Evolutionary conservation across 2,113 vertebrate genomes (phyloP).

Genomic region (Myotis brandtii): DNA sequence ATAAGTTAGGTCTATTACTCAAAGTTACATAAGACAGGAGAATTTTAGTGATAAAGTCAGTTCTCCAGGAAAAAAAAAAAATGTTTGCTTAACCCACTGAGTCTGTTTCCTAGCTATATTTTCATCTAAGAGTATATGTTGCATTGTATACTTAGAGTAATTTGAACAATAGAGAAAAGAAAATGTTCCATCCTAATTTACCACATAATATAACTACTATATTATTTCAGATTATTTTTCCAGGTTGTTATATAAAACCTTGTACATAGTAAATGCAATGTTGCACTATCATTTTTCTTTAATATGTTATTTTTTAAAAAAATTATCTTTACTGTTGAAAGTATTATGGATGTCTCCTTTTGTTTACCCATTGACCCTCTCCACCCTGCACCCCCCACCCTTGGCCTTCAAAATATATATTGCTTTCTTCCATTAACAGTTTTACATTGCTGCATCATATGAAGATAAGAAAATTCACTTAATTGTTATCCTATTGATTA

Average conservation of each 20-base stretch:
- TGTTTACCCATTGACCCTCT: too few relatives aligned
- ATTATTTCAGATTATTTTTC: neutral
- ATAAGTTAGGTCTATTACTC: constrained; percentile 78
- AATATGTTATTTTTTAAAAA: neutral
- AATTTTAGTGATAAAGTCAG: constrained; percentile 75
- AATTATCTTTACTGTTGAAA: too few relatives aligned
- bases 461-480: neutral
- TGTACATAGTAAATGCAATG: neutral
- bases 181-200: neutral
- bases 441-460: neutral
- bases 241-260: neutral
- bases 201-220: neutral
- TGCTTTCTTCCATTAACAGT: neutral
- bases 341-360: too few relatives aligned
- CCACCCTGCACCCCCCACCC: too few relatives aligned
- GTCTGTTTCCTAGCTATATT: neutral
- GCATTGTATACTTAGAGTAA: neutral
- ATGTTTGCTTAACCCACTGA: neutral
- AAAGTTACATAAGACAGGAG: constrained; percentile 76
- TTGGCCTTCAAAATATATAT: neutral
- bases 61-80: constrained; percentile 63
- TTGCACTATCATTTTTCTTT: neutral
- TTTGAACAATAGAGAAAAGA: neutral
- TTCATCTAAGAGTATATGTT: neutral
- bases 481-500: neutral